phyloP scores from a whole-genome alignment of 2,888 invertebrate species.

The Spodoptera picta region DNA sequence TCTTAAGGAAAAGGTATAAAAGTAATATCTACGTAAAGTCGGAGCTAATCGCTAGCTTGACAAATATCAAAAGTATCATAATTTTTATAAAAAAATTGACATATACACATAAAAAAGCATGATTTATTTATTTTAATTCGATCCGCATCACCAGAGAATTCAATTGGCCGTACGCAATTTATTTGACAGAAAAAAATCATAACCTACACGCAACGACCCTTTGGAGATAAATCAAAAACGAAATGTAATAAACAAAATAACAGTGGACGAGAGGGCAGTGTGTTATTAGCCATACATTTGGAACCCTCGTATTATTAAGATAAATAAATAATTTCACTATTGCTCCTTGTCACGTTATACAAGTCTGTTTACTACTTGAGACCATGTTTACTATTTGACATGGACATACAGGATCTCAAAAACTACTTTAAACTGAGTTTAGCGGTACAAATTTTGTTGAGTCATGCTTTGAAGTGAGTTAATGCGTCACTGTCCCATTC shows the following conservation, averaged over 20 bases:
- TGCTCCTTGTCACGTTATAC: slow-evolving; percentile 64
- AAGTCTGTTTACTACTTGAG: slow-evolving; percentile 33
- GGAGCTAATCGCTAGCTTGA: background rate
- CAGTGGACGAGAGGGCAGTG: slow-evolving; percentile 53
- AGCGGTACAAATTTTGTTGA: too few species aligned
- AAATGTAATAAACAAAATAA: slow-evolving; percentile 58
- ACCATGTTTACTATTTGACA: too few species aligned
- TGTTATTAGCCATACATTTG: slow-evolving; percentile 60
- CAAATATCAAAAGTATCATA: too few species aligned
- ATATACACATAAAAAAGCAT: slow-evolving; percentile 11
- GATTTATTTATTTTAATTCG: slow-evolving; percentile 66
- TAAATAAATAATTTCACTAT: slow-evolving; percentile 63
- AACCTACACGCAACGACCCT: slow-evolving; percentile 15
- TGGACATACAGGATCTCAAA: too few species aligned
- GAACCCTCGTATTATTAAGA: slow-evolving; percentile 58
- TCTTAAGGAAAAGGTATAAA: too few species aligned
- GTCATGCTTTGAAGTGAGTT: too few species aligned
- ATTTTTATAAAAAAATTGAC: too few species aligned
- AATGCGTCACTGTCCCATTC: too few species aligned
- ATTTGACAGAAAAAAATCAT: slow-evolving; percentile 45
- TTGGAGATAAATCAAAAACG: slow-evolving; percentile 50
- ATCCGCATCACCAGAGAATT: slow-evolving; percentile 45
- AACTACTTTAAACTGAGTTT: too few species aligned
- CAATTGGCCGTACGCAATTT: slow-evolving; percentile 58
- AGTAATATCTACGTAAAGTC: too few species aligned